A percentile compares a stretch with the other conserved stretches of the same genome.
phyloP scores from a whole-genome alignment of 2,797 vertebrate genomes.

The Caiman crocodilus region DNA sequence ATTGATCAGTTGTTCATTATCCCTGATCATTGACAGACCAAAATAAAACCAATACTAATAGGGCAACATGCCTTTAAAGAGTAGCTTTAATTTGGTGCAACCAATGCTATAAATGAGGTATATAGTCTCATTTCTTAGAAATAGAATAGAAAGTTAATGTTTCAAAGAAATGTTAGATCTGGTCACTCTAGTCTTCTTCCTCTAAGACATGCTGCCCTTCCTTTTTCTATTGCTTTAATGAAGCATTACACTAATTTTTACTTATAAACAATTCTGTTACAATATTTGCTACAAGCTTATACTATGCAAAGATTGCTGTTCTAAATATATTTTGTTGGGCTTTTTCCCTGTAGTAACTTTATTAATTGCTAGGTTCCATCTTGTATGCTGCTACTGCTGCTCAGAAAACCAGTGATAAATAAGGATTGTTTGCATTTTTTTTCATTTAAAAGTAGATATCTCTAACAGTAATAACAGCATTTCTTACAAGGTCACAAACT shows the following conservation, averaged over 20 bases:
- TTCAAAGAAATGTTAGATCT: background rate
- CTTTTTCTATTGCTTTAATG: background rate
- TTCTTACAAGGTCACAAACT: slow-evolving; percentile 36
- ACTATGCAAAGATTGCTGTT: background rate
- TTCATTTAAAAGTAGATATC: background rate
- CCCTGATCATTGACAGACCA: background rate
- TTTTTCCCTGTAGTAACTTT: background rate
- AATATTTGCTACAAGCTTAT: background rate
- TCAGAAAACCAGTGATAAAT: slow-evolving; percentile 15
- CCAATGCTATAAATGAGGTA: background rate
- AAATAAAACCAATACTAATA: background rate
- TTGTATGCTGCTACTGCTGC: background rate
- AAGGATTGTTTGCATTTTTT: background rate
- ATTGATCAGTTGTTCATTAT: background rate
- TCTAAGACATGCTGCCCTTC: background rate
- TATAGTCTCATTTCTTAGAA: rapidly evolving
- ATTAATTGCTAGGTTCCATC: rapidly evolving
- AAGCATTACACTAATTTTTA: background rate
- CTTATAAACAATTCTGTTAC: too few species aligned
- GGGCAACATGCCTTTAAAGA: background rate
- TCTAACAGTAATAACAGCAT: background rate
- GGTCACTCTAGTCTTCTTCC: background rate
- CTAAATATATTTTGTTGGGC: background rate
- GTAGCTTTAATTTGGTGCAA: background rate
- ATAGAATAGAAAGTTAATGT: background rate